Conservation (phyloP, 2,113 vertebrate species). For the Eulacestoma nigropectus region DNA sequence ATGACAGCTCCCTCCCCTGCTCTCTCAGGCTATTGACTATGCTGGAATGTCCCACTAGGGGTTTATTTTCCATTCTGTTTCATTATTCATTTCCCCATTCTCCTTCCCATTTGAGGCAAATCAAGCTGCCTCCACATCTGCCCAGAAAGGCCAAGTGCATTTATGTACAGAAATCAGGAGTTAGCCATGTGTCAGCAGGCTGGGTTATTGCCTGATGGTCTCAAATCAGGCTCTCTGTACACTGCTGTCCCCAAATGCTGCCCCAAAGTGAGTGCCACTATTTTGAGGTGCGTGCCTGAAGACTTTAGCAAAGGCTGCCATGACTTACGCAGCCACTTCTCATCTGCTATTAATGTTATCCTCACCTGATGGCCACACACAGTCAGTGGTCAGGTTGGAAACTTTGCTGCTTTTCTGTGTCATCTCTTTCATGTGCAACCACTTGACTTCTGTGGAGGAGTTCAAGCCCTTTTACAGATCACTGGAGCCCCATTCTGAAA, state of each 20-base stretch:
- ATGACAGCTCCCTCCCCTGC: slow-evolving; percentile 20
- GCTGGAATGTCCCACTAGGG: not conserved
- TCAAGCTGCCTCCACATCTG: not conserved
- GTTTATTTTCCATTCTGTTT: slow-evolving; percentile 32
- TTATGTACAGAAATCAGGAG: not conserved
- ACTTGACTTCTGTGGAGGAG: not conserved
- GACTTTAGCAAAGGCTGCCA: not conserved
- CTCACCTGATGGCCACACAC: not conserved
- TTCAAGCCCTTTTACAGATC: not conserved
- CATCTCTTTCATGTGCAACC: not conserved
- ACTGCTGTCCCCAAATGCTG: not conserved
- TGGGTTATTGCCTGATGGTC: not conserved
- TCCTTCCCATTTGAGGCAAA: not conserved
- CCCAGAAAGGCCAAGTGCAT: not conserved
- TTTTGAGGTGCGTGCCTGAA: rapidly evolving
- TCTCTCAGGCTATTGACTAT: not conserved
- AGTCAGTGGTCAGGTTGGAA: not conserved
- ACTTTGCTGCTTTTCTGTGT: not conserved
- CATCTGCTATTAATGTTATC: not conserved
- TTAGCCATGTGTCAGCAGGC: not conserved
- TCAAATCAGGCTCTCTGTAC: not conserved
- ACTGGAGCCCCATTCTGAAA: not conserved
- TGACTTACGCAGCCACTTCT: not conserved
- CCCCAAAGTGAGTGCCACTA: not conserved
- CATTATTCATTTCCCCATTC: slow-evolving; percentile 36